phyloP scores from a whole-genome alignment of 35 echinoderm and acorn worm species.

The Ptychodera flava region DNA sequence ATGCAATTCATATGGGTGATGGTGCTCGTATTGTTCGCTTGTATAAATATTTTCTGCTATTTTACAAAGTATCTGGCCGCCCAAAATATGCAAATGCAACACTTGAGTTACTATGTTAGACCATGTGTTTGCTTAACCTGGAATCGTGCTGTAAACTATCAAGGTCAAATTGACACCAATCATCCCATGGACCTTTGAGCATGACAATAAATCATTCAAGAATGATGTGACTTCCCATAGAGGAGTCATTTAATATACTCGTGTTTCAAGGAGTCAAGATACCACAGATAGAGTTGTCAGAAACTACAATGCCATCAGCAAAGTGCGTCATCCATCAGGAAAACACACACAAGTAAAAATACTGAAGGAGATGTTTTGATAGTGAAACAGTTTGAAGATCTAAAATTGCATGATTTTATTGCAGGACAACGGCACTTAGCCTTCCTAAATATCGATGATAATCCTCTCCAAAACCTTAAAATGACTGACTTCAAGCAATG shows the following conservation, averaged over 20 bases:
- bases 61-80: no score
- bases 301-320: background rate
- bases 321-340: background rate
- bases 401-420: background rate
- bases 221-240: conserved; percentile 11
- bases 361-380: background rate
- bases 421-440: background rate
- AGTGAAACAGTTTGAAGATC: background rate
- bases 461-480: background rate
- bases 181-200: conserved; percentile 44
- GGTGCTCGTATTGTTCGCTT: conserved; percentile 21
- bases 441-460: background rate
- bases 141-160: conserved; percentile 37
- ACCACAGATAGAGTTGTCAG: background rate
- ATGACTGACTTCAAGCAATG: background rate
- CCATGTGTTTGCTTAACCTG: conserved; percentile 46
- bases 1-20: conserved; percentile 42
- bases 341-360: background rate
- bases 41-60: no score
- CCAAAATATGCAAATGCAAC: conserved; percentile 42
- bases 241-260: conserved; percentile 26
- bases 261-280: conserved; percentile 17
- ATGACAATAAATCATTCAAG: conserved; percentile 49
- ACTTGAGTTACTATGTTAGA: conserved; percentile 30
- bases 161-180: conserved; percentile 25